Base-by-base conservation (phyloP, 1,140 invertebrate species). In the Metaphire vulgaris region DNA sequence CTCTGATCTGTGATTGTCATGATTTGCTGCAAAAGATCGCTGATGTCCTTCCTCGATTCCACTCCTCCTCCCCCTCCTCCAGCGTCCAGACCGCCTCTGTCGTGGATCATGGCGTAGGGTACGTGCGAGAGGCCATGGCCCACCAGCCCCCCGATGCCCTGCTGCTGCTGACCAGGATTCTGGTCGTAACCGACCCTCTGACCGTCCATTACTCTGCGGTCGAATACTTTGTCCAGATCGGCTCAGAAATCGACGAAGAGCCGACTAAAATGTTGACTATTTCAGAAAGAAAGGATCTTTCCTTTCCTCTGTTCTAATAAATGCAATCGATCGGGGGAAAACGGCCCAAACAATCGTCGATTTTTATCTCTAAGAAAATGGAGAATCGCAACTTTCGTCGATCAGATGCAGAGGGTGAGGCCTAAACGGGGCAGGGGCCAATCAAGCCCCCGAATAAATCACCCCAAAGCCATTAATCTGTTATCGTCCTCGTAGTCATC, bases 1-100 rank as follows among this genome's bases (percentile, higher is more conserved):
- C 93, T 96, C 87, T 99, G 96, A 87, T 99, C 96, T 26, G 96
- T 98, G 80, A 98, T 98, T 85, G 96, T 97, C 95, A 98, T 97
- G 71, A 98, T 98, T 87, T 98, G 96, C 86, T 97, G 95, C 69
- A 98, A 88, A 81, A 98, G 83, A 76, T 86, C 84, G 15, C 83
- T 34, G n/a, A 73, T 73, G 16, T 73, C 72, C 28, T 34, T 73
- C 56, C 34, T 73, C 29, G 72, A 73, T 32, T 73, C 72, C 21
- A 73, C 72, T 15, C 72, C 72, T 12, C 72, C 72, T n/a, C n/a
- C n/a, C n/a, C n/a, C n/a, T n/a, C n/a, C n/a, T n/a, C n/a, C n/a
- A n/a, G n/a, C n/a, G 33, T 73, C 72, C 72, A 73, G 28, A 2
- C 16, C 21, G 30, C 56, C 56, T 14, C 32, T 33, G n/a, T 73